phyloP scores from a whole-genome alignment of 2,888 invertebrate genomes.

The Pyralis farinalis region DNA sequence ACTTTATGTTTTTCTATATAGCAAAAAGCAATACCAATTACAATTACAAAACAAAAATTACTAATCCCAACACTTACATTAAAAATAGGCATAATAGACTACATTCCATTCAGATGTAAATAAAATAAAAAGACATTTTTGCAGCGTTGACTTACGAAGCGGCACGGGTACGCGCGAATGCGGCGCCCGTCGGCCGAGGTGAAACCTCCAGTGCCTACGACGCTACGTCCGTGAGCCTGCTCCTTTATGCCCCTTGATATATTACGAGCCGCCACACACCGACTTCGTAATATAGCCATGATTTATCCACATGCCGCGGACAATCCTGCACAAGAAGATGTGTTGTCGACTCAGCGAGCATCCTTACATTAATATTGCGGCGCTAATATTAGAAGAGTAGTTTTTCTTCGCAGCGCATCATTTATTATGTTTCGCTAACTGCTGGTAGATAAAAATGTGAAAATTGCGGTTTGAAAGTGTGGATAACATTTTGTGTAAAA shows the following conservation, averaged over 20 bases:
- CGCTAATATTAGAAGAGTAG: slow-evolving; percentile 45
- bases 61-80: too few species aligned
- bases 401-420: slow-evolving; percentile 34
- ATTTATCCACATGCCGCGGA: slow-evolving; percentile 53
- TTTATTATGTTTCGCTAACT: slow-evolving; percentile 3
- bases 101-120: too few species aligned
- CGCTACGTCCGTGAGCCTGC: slow-evolving; percentile 26
- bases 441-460: too few species aligned
- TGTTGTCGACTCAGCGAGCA: slow-evolving; percentile 37
- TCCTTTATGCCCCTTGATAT: slow-evolving; percentile 59
- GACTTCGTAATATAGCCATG: slow-evolving; percentile 62
- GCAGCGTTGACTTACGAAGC: background rate
- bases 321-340: slow-evolving; percentile 48
- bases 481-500: too few species aligned
- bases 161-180: background rate
- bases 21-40: too few species aligned
- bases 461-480: too few species aligned
- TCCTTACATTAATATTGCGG: slow-evolving; percentile 49
- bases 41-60: too few species aligned
- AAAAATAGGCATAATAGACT: too few species aligned
- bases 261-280: slow-evolving; percentile 51
- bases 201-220: background rate
- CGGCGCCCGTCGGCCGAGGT: background rate
- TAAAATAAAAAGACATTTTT: background rate
- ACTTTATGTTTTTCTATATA: too few species aligned